phyloP scores from a whole-genome alignment of 1,140 invertebrate species.

The Monochamus saltuarius region DNA sequence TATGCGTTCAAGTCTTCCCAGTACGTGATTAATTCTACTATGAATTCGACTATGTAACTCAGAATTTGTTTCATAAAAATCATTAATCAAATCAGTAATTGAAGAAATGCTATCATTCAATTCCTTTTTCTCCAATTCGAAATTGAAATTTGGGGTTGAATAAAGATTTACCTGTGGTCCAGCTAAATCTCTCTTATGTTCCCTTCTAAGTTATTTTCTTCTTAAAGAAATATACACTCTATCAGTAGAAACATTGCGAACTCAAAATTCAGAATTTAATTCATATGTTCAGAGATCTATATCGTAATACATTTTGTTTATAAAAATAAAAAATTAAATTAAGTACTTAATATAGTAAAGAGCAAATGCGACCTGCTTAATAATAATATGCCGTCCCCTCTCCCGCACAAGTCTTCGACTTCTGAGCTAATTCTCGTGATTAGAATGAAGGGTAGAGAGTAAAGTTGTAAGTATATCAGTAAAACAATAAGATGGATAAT shows the following conservation, averaged over 20 bases:
- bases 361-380: too few relatives aligned
- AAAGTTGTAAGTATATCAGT: too few relatives aligned
- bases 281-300: slow-evolving; percentile 1
- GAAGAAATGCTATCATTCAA: not conserved
- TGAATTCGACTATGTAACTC: not conserved
- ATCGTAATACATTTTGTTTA: not conserved
- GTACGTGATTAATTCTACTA: slow-evolving; percentile 5
- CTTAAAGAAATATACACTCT: not conserved
- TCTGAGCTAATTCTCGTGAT: too few relatives aligned
- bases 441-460: too few relatives aligned
- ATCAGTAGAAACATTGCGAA: slow-evolving; percentile 7
- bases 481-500: too few relatives aligned
- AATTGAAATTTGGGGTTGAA: not conserved
- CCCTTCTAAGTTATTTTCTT: slow-evolving; percentile 3
- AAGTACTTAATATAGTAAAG: too few relatives aligned
- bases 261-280: slow-evolving; percentile 5
- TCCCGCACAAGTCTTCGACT: too few relatives aligned
- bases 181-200: not conserved
- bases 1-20: not conserved
- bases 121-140: not conserved
- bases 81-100: slow-evolving; percentile 3
- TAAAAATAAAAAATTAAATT: too few relatives aligned
- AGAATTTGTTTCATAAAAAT: not conserved
- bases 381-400: too few relatives aligned
- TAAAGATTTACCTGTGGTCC: not conserved